phyloP scores from a whole-genome alignment of 2,113 vertebrate genomes.

The Pluvianellus socialis region DNA sequence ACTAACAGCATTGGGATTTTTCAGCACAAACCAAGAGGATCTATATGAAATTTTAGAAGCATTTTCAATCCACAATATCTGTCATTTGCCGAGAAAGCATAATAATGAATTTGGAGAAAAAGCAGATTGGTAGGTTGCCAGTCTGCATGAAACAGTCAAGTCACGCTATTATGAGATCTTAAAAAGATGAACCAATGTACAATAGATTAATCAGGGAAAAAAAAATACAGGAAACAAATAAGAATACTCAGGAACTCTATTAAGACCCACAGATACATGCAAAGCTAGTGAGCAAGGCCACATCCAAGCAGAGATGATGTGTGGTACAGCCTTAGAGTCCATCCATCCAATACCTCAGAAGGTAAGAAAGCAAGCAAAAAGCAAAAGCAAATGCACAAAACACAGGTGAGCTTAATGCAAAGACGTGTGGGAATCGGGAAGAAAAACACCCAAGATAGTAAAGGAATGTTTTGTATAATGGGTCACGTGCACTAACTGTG shows the following conservation, averaged over 20 bases:
- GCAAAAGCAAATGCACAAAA: not conserved
- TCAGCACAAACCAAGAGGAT: not conserved
- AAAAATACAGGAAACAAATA: not conserved
- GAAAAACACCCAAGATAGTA: not conserved
- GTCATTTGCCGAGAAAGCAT: not conserved
- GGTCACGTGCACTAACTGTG: not conserved
- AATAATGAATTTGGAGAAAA: not conserved
- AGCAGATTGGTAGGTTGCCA: not conserved
- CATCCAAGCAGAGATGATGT: not conserved
- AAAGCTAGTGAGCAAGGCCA: not conserved
- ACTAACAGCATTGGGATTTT: not conserved
- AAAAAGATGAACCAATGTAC: not conserved
- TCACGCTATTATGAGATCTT: not conserved
- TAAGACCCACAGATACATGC: not conserved
- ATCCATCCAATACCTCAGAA: not conserved
- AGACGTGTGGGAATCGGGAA: fast-evolving
- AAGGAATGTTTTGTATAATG: not conserved
- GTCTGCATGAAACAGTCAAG: not conserved
- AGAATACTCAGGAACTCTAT: not conserved
- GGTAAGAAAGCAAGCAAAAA: not conserved
- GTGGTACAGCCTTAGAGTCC: not conserved
- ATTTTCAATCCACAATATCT: not conserved
- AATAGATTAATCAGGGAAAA: not conserved
- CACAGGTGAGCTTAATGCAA: not conserved
- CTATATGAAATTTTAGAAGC: not conserved